Percentiles rank a stretch among this genome's conserved stretches.
phyloP scores from a whole-genome alignment of 2,797 vertebrate species.

The Acridotheres tristis region DNA sequence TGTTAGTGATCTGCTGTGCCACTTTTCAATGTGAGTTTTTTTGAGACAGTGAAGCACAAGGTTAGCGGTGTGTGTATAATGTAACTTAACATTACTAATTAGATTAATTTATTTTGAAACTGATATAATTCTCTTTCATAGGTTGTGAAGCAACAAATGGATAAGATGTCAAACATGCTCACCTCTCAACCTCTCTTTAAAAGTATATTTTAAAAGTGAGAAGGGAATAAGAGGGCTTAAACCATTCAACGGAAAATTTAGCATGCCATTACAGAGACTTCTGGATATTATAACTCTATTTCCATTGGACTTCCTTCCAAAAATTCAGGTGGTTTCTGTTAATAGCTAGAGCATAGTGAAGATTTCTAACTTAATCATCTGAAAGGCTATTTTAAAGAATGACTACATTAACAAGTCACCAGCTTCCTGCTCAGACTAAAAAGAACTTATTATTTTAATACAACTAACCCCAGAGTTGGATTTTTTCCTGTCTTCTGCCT shows the following conservation, averaged over 20 bases:
- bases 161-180: not conserved
- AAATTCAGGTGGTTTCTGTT: conserved; percentile 48
- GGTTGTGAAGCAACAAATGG: not conserved
- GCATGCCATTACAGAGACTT: not conserved
- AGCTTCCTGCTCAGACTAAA: conserved; percentile 53
- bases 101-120: not conserved
- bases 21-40: not conserved
- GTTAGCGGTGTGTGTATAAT: not conserved
- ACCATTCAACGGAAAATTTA: not conserved
- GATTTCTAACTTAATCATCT: conserved; percentile 45
- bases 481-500: not conserved
- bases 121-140: not conserved
- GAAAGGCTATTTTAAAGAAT: conserved; percentile 60
- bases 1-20: not conserved
- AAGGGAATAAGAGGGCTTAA: not conserved
- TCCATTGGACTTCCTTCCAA: not conserved
- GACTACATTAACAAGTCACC: conserved; percentile 48
- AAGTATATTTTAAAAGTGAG: not conserved
- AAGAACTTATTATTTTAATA: conserved; percentile 46
- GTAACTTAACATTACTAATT: not conserved
- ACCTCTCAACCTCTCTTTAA: not conserved
- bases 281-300: conserved; percentile 28
- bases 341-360: conserved; percentile 24
- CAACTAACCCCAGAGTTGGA: not conserved
- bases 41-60: not conserved